phyloP scores from a whole-genome alignment of 2,888 invertebrate genomes.

The Hedychridium roseum region DNA sequence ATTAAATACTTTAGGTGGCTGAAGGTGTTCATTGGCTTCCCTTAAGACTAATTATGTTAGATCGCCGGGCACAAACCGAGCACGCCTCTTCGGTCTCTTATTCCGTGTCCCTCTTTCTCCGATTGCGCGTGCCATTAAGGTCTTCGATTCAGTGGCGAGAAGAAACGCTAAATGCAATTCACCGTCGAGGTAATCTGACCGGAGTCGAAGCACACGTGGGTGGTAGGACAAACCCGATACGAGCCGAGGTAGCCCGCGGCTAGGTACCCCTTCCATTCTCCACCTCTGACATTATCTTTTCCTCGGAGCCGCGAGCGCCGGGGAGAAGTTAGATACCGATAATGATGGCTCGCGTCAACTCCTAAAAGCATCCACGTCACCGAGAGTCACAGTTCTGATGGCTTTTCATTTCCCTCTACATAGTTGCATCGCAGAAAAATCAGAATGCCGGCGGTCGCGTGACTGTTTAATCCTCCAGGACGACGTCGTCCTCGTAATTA shows the following conservation, averaged over 20 bases:
- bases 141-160: slow-evolving; percentile 3
- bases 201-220: slow-evolving; percentile 40
- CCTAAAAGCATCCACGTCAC: slow-evolving; percentile 31
- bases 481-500: slow-evolving; percentile 36
- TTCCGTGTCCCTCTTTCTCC: too few species aligned
- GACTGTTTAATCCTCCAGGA: slow-evolving; percentile 35
- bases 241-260: slow-evolving; percentile 34
- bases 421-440: slow-evolving; percentile 9
- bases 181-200: slow-evolving; percentile 18
- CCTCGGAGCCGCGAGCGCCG: slow-evolving; percentile 1
- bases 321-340: slow-evolving; percentile 11
- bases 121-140: slow-evolving; percentile 7
- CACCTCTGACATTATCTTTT: background rate
- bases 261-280: slow-evolving; percentile 23
- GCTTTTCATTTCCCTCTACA: slow-evolving; percentile 25
- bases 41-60: too few species aligned
- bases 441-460: slow-evolving; percentile 27
- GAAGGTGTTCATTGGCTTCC: too few species aligned
- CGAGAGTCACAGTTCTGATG: slow-evolving; percentile 26
- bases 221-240: slow-evolving; percentile 33
- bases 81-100: too few species aligned
- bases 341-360: slow-evolving; percentile 35
- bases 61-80: too few species aligned
- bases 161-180: slow-evolving; percentile 10
- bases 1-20: too few species aligned